Evolutionary conservation across 2,797 vertebrate species (phyloP).

Genomic region (Geotrypetes seraphini): DNA sequence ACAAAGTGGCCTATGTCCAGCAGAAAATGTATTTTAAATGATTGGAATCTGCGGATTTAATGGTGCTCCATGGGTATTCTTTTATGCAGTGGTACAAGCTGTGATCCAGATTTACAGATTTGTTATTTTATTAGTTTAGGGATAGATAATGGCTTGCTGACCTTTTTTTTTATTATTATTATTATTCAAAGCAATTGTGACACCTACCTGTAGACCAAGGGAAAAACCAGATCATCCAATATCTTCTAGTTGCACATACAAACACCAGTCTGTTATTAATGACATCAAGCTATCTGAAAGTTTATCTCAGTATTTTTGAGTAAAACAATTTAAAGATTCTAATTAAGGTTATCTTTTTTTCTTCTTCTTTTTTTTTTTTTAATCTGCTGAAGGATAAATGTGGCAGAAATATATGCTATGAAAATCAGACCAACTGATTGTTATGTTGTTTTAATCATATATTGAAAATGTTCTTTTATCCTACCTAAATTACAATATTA

Average conservation of each 20-base stretch:
- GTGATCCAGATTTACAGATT: constrained; percentile 66
- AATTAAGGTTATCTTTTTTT: too few species aligned
- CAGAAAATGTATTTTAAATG: constrained; percentile 41
- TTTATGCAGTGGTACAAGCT: constrained; percentile 76
- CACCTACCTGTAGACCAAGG: constrained; percentile 93
- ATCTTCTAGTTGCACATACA: constrained; percentile 32
- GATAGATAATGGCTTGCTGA: constrained; percentile 71
- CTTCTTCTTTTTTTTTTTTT: too few species aligned
- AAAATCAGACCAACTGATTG: too few species aligned
- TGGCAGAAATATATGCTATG: too few species aligned
- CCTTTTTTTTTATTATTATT: too few species aligned
- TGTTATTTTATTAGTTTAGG: constrained; percentile 62
- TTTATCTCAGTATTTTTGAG: too few species aligned
- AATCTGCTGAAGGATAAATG: too few species aligned
- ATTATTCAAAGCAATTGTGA: constrained; percentile 98
- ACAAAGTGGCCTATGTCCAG: constrained; percentile 59
- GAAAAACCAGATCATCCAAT: constrained; percentile 64
- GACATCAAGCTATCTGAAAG: neutral
- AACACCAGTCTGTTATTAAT: neutral
- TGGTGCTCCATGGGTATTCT: constrained; percentile 65
- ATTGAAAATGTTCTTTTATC: too few species aligned
- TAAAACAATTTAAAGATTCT: too few species aligned
- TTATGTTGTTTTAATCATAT: too few species aligned
- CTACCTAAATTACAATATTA: too few species aligned
- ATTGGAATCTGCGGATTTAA: constrained; percentile 50